These are phyloP conservation scores for Diplodus sargus DNA, from an alignment of 2,797 vertebrate genomes.

Conservation along the genomic window DNA sequence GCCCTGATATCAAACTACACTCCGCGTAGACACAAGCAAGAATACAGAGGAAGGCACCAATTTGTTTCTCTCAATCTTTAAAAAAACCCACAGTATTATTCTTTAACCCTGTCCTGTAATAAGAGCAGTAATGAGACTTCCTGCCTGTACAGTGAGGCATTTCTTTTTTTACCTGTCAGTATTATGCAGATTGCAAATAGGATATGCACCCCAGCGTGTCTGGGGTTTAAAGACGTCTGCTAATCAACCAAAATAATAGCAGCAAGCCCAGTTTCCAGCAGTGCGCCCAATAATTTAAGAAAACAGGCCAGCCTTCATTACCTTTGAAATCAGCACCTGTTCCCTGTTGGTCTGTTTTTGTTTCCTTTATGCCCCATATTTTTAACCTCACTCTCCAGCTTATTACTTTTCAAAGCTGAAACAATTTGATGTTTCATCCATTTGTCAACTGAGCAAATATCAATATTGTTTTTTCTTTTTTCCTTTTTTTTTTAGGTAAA, in stretches of 20 bases:
- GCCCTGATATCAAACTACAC: conserved; percentile 2
- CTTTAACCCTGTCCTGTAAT: conserved; percentile 21
- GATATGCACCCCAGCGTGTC: conserved; percentile 31
- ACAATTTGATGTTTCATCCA: too few relatives aligned
- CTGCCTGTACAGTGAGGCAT: conserved; percentile 17
- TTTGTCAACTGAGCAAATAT: too few relatives aligned
- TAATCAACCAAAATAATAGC: conserved; percentile 54
- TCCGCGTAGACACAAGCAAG: not conserved
- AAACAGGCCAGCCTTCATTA: conserved; percentile 14
- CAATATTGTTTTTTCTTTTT: too few relatives aligned
- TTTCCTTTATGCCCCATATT: not conserved
- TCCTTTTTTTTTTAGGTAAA: too few relatives aligned
- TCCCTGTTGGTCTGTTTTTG: not conserved
- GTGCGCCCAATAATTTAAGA: conserved; percentile 26
- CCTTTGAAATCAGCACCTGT: conserved; percentile 29
- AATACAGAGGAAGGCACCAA: conserved; percentile 21
- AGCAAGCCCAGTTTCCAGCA: conserved; percentile 15
- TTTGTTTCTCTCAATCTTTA: conserved; percentile 25
- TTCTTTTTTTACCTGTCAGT: conserved; percentile 28
- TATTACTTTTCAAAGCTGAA: too few relatives aligned
- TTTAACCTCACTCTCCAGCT: not conserved
- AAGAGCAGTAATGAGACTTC: conserved; percentile 43
- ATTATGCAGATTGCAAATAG: conserved; percentile 54
- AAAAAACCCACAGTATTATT: conserved; percentile 6
- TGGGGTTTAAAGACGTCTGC: conserved; percentile 13